Evolutionary conservation across 2,797 vertebrate species (phyloP).

Genomic region (Spizella passerina): DNA sequence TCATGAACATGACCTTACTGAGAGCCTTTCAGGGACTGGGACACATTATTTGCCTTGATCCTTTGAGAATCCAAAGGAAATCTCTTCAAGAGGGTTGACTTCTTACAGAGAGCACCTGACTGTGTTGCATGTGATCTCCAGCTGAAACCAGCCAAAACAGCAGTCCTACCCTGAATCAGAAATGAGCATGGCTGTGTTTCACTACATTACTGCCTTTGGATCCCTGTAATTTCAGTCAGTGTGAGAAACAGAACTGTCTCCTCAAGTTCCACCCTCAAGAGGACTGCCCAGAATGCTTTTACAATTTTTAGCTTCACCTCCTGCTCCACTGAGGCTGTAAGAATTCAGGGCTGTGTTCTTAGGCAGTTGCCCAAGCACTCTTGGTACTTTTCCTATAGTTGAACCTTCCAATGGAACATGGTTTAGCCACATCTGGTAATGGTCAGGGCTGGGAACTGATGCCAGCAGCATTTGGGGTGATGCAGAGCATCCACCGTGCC

Average conservation of each 20-base stretch:
- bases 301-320: not conserved
- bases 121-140: not conserved
- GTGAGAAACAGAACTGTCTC: not conserved
- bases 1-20: not conserved
- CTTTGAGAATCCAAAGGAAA: not conserved
- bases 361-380: not conserved
- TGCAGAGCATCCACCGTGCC: not conserved
- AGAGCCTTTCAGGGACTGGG: not conserved
- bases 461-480: not conserved
- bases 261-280: not conserved
- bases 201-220: not conserved
- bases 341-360: not conserved
- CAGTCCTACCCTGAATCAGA: not conserved
- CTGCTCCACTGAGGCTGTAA: not conserved
- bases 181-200: not conserved
- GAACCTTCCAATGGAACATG: not conserved
- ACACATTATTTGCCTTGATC: not conserved
- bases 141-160: not conserved
- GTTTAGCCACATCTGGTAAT: not conserved
- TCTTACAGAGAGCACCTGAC: not conserved
- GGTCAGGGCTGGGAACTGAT: not conserved
- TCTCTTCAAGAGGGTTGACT: not conserved
- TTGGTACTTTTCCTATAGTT: not conserved
- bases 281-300: not conserved
- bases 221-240: not conserved